Evolutionary conservation across 2,888 invertebrate genomes (phyloP).

Genomic region (Chaetogeoica ovagalla): DNA sequence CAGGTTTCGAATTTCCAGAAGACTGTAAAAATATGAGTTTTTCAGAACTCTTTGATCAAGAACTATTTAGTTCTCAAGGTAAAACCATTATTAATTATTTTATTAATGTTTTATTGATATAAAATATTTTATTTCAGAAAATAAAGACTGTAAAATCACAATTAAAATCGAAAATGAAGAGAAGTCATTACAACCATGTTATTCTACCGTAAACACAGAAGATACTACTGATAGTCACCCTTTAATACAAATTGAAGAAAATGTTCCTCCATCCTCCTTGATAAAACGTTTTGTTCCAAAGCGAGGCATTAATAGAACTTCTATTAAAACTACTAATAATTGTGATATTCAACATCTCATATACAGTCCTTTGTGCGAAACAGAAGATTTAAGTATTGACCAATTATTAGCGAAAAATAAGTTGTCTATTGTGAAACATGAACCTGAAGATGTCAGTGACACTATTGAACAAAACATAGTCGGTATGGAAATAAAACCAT

Average conservation of each 20-base stretch:
- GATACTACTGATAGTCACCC: background rate
- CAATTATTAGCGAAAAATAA: background rate
- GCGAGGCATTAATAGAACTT: conserved; percentile 40
- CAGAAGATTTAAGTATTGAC: background rate
- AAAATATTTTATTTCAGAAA: conserved; percentile 21
- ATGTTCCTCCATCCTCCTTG: conserved; percentile 8
- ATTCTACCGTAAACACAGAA: conserved; percentile 11
- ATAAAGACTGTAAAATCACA: conserved; percentile 44
- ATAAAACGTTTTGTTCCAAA: conserved; percentile 20
- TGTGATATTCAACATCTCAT: conserved; percentile 22
- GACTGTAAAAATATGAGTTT: conserved; percentile 48
- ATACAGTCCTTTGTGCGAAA: conserved; percentile 30
- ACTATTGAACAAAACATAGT: conserved; percentile 12
- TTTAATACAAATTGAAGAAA: conserved; percentile 2
- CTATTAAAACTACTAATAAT: conserved; percentile 13
- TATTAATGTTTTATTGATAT: background rate
- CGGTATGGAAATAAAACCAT: background rate
- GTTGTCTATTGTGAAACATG: background rate
- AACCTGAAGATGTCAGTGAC: background rate
- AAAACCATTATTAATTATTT: conserved; percentile 8
- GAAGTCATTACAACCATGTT: conserved; percentile 17
- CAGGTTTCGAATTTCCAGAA: conserved; percentile 38
- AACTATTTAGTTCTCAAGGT: conserved; percentile 46
- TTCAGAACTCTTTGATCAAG: conserved; percentile 50
- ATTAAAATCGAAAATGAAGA: conserved; percentile 43